phyloP scores from a whole-genome alignment of 2,797 vertebrate species.

The Propithecus perrieri region DNA sequence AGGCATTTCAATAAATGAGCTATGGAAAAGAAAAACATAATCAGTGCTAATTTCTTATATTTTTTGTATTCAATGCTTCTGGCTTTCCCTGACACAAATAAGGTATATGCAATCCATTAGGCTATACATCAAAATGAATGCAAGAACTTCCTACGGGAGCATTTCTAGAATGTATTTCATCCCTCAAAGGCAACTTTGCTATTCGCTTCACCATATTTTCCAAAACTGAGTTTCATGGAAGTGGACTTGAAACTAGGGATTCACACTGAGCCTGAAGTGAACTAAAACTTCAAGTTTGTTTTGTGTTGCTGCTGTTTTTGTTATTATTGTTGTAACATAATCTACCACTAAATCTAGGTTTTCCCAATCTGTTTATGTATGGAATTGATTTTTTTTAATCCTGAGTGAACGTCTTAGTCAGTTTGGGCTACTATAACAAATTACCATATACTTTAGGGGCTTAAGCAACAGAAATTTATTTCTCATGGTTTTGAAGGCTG shows the following conservation, averaged over 20 bases:
- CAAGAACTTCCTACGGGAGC: neutral
- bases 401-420: neutral
- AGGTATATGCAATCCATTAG: neutral
- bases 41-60: conserved; percentile 38
- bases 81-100: conserved; percentile 41
- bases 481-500: neutral
- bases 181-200: neutral
- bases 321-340: conserved; percentile 31
- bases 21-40: neutral
- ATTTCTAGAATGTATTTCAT: conserved; percentile 52
- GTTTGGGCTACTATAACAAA: neutral
- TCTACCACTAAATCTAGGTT: neutral
- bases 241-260: conserved; percentile 16
- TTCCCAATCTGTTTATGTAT: neutral
- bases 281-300: conserved; percentile 40
- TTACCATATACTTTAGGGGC: neutral
- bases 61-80: neutral
- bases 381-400: neutral
- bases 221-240: conserved; percentile 46
- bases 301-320: neutral
- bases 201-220: conserved; percentile 50
- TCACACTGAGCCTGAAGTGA: neutral
- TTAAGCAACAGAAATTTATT: neutral
- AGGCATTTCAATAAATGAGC: conserved; percentile 34
- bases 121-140: conserved; percentile 26